Evolutionary conservation across 2,797 vertebrate genomes (phyloP).

Genomic region (Agapornis canus): DNA sequence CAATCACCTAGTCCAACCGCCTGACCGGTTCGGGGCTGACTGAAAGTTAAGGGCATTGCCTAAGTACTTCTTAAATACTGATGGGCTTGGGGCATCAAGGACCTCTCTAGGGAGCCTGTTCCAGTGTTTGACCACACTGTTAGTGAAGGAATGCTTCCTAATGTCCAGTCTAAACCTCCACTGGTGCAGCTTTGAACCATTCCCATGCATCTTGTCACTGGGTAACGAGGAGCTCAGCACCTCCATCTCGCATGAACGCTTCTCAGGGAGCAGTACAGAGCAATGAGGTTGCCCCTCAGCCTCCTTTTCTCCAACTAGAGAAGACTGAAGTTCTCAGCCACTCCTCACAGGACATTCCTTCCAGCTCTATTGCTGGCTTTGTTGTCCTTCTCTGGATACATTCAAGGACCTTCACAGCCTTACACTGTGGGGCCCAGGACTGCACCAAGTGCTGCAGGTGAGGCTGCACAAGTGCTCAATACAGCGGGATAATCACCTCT

Average conservation of each 20-base stretch:
- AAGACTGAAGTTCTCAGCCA: accelerated
- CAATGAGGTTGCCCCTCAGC: accelerated
- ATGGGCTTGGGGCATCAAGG: accelerated
- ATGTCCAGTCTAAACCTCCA: background rate
- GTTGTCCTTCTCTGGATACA: background rate
- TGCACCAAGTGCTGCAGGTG: background rate
- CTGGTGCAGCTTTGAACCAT: background rate
- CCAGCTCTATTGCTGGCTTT: background rate
- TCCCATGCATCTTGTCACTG: accelerated
- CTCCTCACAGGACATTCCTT: background rate
- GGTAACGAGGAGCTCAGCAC: background rate
- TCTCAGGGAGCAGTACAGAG: background rate
- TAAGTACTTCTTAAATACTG: background rate
- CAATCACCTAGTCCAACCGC: background rate
- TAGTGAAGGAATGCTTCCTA: background rate
- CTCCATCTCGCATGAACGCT: background rate
- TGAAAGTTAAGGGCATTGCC: background rate
- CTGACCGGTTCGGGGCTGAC: background rate
- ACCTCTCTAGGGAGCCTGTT: background rate
- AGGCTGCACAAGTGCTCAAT: accelerated
- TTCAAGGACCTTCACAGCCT: background rate
- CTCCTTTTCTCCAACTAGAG: background rate
- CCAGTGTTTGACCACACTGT: background rate
- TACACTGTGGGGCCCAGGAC: background rate
- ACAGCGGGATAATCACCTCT: accelerated